phyloP scores from a whole-genome alignment of 2,888 invertebrate species.

The Clivina fossor region DNA sequence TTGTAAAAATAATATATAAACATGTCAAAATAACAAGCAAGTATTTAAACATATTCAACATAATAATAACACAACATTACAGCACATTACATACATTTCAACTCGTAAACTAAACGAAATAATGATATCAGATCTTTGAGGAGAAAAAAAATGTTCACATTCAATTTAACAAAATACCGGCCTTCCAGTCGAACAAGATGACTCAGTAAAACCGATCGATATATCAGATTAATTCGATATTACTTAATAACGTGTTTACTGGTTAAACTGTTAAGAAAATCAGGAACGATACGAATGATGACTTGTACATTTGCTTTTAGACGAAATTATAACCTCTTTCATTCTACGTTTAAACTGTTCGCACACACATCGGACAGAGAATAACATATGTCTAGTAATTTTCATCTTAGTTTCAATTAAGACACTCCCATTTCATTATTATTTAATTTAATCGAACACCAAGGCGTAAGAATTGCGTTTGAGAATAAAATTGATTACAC shows the following conservation, averaged over 20 bases:
- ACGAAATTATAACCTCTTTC: constrained; percentile 17
- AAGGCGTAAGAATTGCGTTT: too few relatives aligned
- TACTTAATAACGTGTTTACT: constrained; percentile 22
- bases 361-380: too few relatives aligned
- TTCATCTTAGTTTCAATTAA: constrained; percentile 20
- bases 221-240: constrained; percentile 18
- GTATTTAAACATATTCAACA: constrained; percentile 12
- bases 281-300: constrained; percentile 26
- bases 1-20: too few relatives aligned
- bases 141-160: too few relatives aligned
- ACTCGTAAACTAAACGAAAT: too few relatives aligned
- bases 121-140: too few relatives aligned
- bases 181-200: not conserved
- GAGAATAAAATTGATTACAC: too few relatives aligned
- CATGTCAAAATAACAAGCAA: too few relatives aligned
- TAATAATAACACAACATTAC: not conserved
- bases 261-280: constrained; percentile 7
- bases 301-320: constrained; percentile 12
- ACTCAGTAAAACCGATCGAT: not conserved
- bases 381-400: constrained; percentile 10
- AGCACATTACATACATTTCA: not conserved
- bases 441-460: constrained; percentile 15
- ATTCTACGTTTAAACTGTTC: too few relatives aligned
- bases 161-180: too few relatives aligned
- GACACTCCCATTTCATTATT: constrained; percentile 19